A percentile compares a stretch with the other conserved stretches of the same genome.
Evolutionary conservation across 2,113 vertebrate species (phyloP).

Genomic region (Astatotilapia flaviijosephi): DNA sequence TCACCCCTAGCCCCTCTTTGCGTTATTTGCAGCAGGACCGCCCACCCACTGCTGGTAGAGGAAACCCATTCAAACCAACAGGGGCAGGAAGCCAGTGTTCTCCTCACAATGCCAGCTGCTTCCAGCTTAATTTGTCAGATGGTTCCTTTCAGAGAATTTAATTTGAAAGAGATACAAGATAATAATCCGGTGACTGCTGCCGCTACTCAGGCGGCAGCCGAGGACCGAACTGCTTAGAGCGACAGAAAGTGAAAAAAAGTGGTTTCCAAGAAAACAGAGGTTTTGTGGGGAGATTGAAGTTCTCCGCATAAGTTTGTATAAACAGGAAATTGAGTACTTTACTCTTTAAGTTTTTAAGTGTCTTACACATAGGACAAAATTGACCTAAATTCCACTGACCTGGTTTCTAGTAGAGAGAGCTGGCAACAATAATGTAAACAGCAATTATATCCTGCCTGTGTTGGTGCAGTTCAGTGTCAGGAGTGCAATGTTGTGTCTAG

Average conservation of each 20-base stretch:
- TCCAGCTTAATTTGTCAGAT: slow-evolving; percentile 51
- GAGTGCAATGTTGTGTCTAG: background rate
- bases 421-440: background rate
- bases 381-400: background rate
- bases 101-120: slow-evolving; percentile 46
- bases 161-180: slow-evolving; percentile 43
- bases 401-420: background rate
- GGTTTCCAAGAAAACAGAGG: slow-evolving; percentile 2
- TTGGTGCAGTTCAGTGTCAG: background rate
- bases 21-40: slow-evolving; percentile 1
- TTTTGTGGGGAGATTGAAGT: background rate
- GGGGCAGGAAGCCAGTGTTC: slow-evolving; percentile 38
- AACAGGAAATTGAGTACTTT: slow-evolving; percentile 38
- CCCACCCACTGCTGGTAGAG: background rate
- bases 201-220: background rate
- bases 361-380: background rate
- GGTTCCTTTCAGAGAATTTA: slow-evolving; percentile 36
- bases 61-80: slow-evolving; percentile 15
- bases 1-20: background rate
- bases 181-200: slow-evolving; percentile 15
- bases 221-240: background rate
- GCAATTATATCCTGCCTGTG: background rate
- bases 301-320: background rate
- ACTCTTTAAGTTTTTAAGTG: background rate
- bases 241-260: slow-evolving; percentile 13